Evolutionary conservation across 1,140 invertebrate species (phyloP).

Genomic region (Melipona quadrifasciata): DNA sequence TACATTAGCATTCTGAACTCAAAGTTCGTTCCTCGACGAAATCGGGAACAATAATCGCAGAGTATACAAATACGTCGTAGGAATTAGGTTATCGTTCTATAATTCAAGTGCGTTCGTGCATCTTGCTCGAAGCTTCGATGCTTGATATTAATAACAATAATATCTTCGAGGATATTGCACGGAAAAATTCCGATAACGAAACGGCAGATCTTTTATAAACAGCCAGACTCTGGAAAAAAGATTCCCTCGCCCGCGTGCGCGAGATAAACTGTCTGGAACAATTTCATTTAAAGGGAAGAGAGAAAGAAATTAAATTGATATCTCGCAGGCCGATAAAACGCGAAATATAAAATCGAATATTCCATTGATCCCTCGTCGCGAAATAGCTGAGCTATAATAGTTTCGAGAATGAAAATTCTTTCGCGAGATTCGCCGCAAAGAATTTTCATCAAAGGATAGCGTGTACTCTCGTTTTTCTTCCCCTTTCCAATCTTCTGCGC

Average conservation of each 20-base stretch:
- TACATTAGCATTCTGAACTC: neutral
- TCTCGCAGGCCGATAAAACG: neutral
- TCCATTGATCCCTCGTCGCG: neutral
- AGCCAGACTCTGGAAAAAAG: neutral
- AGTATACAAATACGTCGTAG: neutral
- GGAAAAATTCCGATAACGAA: neutral
- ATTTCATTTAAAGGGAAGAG: neutral
- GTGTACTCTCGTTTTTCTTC: too few relatives aligned
- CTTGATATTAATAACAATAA: neutral
- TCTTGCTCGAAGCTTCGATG: neutral
- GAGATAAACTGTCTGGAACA: neutral
- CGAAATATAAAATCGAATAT: neutral
- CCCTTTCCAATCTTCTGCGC: neutral
- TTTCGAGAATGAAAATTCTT: constrained; percentile 15
- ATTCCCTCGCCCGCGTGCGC: too few relatives aligned
- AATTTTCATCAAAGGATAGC: neutral
- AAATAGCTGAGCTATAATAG: neutral
- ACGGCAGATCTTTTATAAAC: neutral
- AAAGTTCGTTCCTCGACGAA: neutral
- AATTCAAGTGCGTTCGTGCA: neutral
- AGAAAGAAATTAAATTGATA: neutral
- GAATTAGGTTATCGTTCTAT: neutral
- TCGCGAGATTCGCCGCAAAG: neutral
- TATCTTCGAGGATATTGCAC: neutral
- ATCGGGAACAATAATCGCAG: neutral